Percentiles rank a stretch among this genome's conserved stretches.
These are phyloP conservation scores for Tetragonisca angustula DNA, from an alignment of 2,888 invertebrate genomes.

Conservation along the genomic window DNA sequence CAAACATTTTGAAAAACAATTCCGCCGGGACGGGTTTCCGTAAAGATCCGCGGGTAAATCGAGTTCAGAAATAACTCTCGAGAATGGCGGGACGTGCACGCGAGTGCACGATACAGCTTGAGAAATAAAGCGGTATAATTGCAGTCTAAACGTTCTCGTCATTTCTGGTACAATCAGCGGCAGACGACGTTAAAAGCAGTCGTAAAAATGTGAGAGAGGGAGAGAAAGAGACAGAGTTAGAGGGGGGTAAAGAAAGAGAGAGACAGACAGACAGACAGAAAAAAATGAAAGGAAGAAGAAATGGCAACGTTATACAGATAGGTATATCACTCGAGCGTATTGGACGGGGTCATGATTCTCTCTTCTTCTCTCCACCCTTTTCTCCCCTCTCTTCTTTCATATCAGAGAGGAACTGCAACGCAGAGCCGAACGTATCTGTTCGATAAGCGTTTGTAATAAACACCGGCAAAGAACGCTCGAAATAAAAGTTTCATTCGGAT, in stretches of 20 bases:
- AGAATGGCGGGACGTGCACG: constrained; percentile 7
- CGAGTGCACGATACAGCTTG: constrained; percentile 8
- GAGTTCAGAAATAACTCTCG: constrained; percentile 36
- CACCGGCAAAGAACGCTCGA: constrained; percentile 9
- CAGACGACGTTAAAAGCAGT: constrained; percentile 53
- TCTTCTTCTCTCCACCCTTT: constrained; percentile 2
- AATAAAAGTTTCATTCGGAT: constrained; percentile 49
- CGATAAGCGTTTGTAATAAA: constrained; percentile 60
- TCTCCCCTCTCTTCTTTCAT: constrained; percentile 19
- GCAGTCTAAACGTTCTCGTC: constrained; percentile 51
- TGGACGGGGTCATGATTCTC: constrained; percentile 17
- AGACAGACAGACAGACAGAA: neutral
- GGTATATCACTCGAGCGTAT: constrained; percentile 27
- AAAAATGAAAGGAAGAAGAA: neutral
- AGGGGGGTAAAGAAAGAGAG: neutral
- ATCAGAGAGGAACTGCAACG: constrained; percentile 27
- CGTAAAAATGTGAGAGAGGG: constrained; percentile 30
- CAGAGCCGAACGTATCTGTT: constrained; percentile 46
- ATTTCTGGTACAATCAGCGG: constrained; percentile 51
- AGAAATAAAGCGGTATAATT: constrained; percentile 54
- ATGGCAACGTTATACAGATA: constrained; percentile 39
- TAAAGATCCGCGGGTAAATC: constrained; percentile 17
- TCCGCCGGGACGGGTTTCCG: neutral
- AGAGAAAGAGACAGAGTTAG: neutral
- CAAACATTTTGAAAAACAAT: constrained; percentile 25